phyloP scores from a whole-genome alignment of 2,888 invertebrate species.

The Leucophenga maculata region DNA sequence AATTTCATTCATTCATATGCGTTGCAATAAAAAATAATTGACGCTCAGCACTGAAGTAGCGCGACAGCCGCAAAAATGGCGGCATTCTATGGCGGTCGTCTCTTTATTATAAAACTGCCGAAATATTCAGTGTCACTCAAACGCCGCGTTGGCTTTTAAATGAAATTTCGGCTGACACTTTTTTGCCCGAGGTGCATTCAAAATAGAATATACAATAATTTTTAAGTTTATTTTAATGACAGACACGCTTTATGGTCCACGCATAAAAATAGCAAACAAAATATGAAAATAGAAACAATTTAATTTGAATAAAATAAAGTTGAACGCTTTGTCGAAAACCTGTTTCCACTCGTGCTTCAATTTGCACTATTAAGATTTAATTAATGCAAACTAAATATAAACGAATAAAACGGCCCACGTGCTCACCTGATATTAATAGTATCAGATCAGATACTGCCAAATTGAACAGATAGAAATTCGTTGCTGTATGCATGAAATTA shows the following conservation, averaged over 20 bases:
- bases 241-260: too few relatives aligned
- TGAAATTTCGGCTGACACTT: too few relatives aligned
- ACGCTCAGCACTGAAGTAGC: not conserved
- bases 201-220: not conserved
- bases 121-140: slow-evolving; percentile 36
- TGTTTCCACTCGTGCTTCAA: not conserved
- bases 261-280: too few relatives aligned
- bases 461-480: slow-evolving; percentile 88
- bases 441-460: slow-evolving; percentile 88
- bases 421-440: slow-evolving; percentile 81
- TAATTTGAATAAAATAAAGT: too few relatives aligned
- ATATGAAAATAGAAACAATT: too few relatives aligned
- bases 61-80: not conserved
- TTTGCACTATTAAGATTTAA: too few relatives aligned
- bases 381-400: not conserved
- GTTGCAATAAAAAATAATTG: slow-evolving; percentile 3
- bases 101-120: not conserved
- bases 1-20: slow-evolving; percentile 3
- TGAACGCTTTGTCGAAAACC: not conserved
- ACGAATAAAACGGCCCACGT: not conserved
- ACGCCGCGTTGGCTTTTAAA: slow-evolving; percentile 26
- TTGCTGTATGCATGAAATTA: slow-evolving; percentile 87
- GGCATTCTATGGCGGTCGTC: too few relatives aligned
- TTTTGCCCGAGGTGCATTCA: too few relatives aligned
- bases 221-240: too few relatives aligned